These are phyloP conservation scores for Ormyrus rosae DNA, from an alignment of 2,888 invertebrate genomes.

Conservation along the genomic window DNA sequence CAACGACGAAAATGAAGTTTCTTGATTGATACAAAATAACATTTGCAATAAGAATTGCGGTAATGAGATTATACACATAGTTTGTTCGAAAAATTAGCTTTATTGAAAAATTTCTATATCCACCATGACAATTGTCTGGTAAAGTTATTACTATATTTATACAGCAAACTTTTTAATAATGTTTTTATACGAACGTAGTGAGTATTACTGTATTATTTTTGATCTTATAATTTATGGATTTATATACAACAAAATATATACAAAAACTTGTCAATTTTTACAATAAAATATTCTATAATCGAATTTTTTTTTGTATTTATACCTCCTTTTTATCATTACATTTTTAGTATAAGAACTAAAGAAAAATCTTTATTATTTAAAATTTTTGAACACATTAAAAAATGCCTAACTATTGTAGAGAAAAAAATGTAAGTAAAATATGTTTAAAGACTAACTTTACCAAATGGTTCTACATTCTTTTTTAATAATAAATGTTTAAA, in stretches of 20 bases:
- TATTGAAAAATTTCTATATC: not conserved
- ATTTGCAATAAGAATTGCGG: slow-evolving; percentile 15
- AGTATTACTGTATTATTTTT: slow-evolving; percentile 18
- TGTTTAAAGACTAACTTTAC: too few relatives aligned
- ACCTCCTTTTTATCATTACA: too few relatives aligned
- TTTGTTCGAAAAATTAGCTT: slow-evolving; percentile 4
- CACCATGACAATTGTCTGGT: not conserved
- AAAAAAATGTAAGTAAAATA: too few relatives aligned
- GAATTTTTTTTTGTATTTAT: not conserved
- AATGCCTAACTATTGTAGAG: too few relatives aligned
- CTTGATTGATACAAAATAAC: not conserved
- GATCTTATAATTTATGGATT: slow-evolving; percentile 10
- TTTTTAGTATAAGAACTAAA: too few relatives aligned
- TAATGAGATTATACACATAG: slow-evolving; percentile 6
- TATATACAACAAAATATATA: slow-evolving; percentile 4
- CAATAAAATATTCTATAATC: slow-evolving; percentile 33
- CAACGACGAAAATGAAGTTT: slow-evolving; percentile 2
- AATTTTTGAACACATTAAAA: too few relatives aligned
- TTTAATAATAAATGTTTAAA: too few relatives aligned
- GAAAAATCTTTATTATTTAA: too few relatives aligned
- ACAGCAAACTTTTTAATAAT: slow-evolving; percentile 23
- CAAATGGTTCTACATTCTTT: too few relatives aligned
- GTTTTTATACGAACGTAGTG: slow-evolving; percentile 28
- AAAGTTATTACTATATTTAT: slow-evolving; percentile 20
- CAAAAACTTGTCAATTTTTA: slow-evolving; percentile 20